phyloP scores from a whole-genome alignment of 2,113 vertebrate genomes.

The Anguilla rostrata region DNA sequence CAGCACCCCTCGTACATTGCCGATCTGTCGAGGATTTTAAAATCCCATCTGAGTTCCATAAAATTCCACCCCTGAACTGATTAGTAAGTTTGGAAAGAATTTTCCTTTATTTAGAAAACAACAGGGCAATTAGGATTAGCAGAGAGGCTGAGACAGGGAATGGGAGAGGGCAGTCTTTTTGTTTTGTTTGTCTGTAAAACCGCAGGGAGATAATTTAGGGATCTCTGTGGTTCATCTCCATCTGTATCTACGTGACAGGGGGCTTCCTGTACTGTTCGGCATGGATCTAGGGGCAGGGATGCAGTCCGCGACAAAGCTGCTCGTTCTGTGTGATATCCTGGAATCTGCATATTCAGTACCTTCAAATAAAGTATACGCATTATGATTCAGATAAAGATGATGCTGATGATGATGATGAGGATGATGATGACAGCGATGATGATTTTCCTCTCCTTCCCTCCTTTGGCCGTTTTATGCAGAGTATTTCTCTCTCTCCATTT shows the following conservation, averaged over 20 bases:
- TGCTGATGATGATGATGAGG: constrained; percentile 54
- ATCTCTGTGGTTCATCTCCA: background rate
- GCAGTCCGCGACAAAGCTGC: background rate
- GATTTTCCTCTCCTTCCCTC: no score
- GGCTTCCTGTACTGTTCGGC: background rate
- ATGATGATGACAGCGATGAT: no score
- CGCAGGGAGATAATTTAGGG: constrained; percentile 14
- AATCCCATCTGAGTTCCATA: constrained; percentile 28
- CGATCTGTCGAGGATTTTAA: constrained; percentile 9
- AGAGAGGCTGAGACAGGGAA: background rate
- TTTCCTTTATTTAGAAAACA: constrained; percentile 27
- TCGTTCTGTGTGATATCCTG: background rate
- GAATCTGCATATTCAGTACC: background rate
- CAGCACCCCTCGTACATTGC: background rate
- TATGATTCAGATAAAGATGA: constrained; percentile 26
- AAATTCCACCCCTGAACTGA: background rate
- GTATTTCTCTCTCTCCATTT: background rate
- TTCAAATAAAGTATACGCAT: no score
- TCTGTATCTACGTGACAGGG: constrained; percentile 1
- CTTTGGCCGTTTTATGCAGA: constrained; percentile 40
- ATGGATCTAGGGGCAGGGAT: background rate
- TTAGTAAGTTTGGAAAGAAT: constrained; percentile 26
- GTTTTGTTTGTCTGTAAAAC: constrained; percentile 1
- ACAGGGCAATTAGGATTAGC: constrained; percentile 19
- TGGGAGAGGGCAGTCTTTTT: background rate